Evolutionary conservation across 2,888 invertebrate species (phyloP), one percentile per base, ranked within the genome.

Genomic region (Lamproptera curius): DNA sequence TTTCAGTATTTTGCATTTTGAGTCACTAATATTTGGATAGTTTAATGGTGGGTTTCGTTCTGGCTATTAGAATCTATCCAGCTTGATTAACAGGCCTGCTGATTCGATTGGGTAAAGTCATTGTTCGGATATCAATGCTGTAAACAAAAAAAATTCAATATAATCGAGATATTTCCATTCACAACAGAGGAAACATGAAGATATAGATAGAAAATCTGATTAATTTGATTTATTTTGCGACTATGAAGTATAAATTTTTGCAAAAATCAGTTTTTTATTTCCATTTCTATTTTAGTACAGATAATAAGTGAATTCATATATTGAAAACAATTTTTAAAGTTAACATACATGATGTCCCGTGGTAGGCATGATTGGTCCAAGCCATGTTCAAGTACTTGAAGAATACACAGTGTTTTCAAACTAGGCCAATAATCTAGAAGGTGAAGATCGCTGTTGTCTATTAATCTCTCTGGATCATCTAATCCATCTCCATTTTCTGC

Each of bases 361-460:
- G 95, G 95, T 52, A 95, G 77, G 50, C 77, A 78, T 0, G 88
- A 76, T 49, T 89, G 89, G 62, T 94, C 92, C 42, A 94, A 76
- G 45, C 91, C 90, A 64, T 92, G 68, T 61, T 92, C 88, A 39
- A 92, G 69, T 6, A 94, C 93, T 42, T 84, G 82, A 51, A 93
- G 76, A 56, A 94, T 91, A 66, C 92, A 89, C 42, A 95, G 79
- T 0, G 93, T 94, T 71, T 92, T 94, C 34, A 96, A 82, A 2
- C 91, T 89, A 1, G 95, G 94, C 50, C 89, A 86, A 78, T 95
- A 93, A 74, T 97, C 96, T 51, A 97, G 79, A 10, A 97, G 90
- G 73, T 94, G 92, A 56, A 95, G 90, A 73, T 97, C 97, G 72
- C 93, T 93, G 66, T 95, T 94, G 71, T 96, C 96, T 58, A 93